These are phyloP conservation scores for Linnaemya vulpina DNA, from an alignment of 2,888 invertebrate species.

Conservation along the genomic window DNA sequence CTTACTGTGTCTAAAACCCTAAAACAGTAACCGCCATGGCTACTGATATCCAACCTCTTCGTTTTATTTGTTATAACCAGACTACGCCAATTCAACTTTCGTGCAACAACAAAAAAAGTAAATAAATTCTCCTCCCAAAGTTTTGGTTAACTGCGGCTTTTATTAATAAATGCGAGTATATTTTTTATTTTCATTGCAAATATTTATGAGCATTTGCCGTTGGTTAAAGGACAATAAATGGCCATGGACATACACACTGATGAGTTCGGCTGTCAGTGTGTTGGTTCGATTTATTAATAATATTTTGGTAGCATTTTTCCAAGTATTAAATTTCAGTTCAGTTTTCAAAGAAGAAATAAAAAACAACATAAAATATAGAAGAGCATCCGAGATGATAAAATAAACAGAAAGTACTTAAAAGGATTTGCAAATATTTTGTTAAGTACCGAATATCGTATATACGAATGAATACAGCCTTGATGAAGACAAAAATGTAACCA, in stretches of 20 bases:
- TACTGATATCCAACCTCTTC: neutral
- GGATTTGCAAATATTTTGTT: constrained; percentile 62
- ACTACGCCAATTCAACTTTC: constrained; percentile 12
- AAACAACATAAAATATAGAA: constrained; percentile 14
- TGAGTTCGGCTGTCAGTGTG: neutral
- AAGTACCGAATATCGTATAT: constrained; percentile 21
- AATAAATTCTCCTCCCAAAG: constrained; percentile 16
- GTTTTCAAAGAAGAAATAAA: constrained; percentile 6
- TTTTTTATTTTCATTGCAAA: constrained; percentile 11
- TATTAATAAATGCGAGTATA: neutral
- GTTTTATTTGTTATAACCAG: neutral
- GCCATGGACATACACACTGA: constrained; percentile 33
- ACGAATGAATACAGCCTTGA: neutral
- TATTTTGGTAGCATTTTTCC: constrained; percentile 21
- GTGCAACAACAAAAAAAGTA: neutral
- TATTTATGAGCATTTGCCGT: constrained; percentile 34
- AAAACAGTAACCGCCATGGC: neutral
- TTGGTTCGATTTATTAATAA: constrained; percentile 21
- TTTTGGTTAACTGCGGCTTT: constrained; percentile 15
- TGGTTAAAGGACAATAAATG: constrained; percentile 48
- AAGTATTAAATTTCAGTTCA: constrained; percentile 51
- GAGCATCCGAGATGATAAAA: constrained; percentile 59
- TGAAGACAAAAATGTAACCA: constrained; percentile 12
- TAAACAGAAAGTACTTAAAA: constrained; percentile 59
- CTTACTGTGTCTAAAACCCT: no score